Conservation (phyloP, 2,113 vertebrate genomes). For the Piliocolobus tephrosceles region DNA sequence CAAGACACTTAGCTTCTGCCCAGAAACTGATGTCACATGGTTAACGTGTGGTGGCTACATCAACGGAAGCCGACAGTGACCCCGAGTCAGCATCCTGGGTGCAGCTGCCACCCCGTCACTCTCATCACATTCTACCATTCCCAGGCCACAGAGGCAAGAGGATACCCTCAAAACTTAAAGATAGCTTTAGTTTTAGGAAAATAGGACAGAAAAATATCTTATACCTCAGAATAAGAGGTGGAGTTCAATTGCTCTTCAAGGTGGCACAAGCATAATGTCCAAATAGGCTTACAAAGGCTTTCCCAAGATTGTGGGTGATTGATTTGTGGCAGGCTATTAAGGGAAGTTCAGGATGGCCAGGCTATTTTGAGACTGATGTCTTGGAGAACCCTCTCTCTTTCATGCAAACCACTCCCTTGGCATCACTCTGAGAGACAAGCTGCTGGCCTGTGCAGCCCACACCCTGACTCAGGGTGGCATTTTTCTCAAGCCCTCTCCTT, state of each 20-base stretch:
- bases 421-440: neutral
- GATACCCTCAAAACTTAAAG: too few relatives aligned
- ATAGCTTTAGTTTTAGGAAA: neutral
- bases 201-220: neutral
- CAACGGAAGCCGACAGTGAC: neutral
- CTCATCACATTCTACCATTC: too few relatives aligned
- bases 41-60: too few relatives aligned
- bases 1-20: neutral
- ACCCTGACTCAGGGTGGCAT: neutral
- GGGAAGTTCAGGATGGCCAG: neutral
- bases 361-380: neutral
- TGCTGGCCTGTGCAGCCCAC: neutral
- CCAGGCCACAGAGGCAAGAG: neutral
- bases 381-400: neutral
- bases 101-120: neutral
- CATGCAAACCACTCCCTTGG: neutral
- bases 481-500: neutral
- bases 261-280: too few relatives aligned
- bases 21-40: neutral
- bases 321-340: neutral
- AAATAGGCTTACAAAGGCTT: neutral
- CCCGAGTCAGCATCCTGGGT: accelerated
- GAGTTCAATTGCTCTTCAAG: neutral
- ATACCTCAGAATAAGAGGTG: neutral
- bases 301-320: accelerated